Conservation (phyloP, 2,797 vertebrate species). For the Scleropages formosus region DNA sequence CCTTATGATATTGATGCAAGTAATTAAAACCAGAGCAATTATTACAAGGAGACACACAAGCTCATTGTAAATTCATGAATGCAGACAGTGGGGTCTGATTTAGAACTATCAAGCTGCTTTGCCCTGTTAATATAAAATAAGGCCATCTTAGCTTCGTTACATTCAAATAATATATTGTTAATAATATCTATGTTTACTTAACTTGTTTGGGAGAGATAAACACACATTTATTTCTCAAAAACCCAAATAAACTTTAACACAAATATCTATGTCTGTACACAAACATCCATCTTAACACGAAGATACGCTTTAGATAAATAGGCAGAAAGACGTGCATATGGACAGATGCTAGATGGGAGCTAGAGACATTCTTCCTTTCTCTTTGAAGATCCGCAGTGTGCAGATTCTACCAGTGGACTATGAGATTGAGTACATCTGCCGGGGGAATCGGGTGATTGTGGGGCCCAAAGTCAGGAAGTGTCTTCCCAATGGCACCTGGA, state of each 20-base stretch:
- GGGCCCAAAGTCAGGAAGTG: constrained; percentile 87
- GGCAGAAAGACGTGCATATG: background rate
- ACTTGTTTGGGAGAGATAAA: background rate
- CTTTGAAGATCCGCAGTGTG: constrained; percentile 73
- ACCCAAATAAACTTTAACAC: too few species aligned
- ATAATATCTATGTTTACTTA: background rate
- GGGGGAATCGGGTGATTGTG: constrained; percentile 76
- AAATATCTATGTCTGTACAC: background rate
- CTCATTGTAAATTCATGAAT: constrained; percentile 24
- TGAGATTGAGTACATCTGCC: constrained; percentile 86
- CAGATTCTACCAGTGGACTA: constrained; percentile 82
- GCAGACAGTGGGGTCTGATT: constrained; percentile 1
- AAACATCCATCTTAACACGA: background rate
- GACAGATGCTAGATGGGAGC: too few species aligned
- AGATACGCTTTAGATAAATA: constrained; percentile 21
- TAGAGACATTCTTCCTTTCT: constrained; percentile 27
- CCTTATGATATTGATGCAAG: background rate
- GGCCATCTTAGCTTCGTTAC: constrained; percentile 2
- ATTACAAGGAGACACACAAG: background rate
- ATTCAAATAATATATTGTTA: constrained; percentile 8
- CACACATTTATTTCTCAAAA: background rate
- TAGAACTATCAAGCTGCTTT: constrained; percentile 14
- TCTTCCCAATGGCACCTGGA: constrained; percentile 80
- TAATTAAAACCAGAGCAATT: constrained; percentile 15
- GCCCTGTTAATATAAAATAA: constrained; percentile 14